Conservation (phyloP, 2,113 vertebrate genomes). For the Siniperca knerii region DNA sequence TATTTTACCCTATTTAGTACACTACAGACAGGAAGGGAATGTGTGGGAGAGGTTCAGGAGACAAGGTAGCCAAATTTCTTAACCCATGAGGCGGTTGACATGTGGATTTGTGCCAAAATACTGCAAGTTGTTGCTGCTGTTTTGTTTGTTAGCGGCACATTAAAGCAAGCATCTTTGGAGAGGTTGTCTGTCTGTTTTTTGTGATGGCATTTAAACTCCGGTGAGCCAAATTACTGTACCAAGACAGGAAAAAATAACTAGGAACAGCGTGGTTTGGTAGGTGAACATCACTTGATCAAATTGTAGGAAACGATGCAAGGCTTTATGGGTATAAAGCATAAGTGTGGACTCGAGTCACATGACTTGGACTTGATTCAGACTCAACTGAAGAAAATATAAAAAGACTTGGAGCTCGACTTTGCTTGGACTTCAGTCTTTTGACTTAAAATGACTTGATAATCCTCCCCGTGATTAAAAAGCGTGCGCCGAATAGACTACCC, state of each 20-base stretch:
- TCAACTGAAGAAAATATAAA: neutral
- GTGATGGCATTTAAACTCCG: neutral
- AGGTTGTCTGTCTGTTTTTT: neutral
- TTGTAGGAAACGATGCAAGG: neutral
- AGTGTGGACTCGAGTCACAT: neutral
- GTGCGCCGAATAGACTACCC: too few relatives aligned
- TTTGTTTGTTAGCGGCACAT: neutral
- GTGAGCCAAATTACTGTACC: neutral
- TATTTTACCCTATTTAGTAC: neutral
- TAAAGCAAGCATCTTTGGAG: fast-evolving
- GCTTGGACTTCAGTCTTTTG: too few relatives aligned
- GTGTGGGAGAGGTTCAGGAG: constrained; percentile 14
- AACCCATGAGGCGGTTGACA: neutral
- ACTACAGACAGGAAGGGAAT: neutral
- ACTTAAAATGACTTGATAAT: too few relatives aligned
- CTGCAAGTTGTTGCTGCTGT: neutral
- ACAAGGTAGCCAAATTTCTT: neutral
- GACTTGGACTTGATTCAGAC: neutral
- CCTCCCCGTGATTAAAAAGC: too few relatives aligned
- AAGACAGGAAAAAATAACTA: neutral
- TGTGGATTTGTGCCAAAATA: neutral
- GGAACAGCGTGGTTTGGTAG: too few relatives aligned
- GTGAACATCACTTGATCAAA: too few relatives aligned
- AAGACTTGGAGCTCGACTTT: too few relatives aligned
- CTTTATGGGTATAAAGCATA: too few relatives aligned